Evolutionary conservation across 2,888 invertebrate species (phyloP), one percentile per base, ranked within the genome.

Genomic region (Callinectes sapidus): DNA sequence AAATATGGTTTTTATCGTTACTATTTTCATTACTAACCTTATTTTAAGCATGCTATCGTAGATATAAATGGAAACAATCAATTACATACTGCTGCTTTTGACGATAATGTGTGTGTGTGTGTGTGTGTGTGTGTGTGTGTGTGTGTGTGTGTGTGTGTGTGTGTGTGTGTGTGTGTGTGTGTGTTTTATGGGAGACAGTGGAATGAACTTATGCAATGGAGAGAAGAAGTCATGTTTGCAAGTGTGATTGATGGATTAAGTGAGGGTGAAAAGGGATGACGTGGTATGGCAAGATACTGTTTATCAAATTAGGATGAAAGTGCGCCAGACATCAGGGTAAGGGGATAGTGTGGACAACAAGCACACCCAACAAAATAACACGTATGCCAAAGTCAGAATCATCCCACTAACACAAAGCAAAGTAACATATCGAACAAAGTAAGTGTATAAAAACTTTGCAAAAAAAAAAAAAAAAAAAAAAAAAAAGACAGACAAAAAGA

Each of bases 81-180:
- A 71, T 23, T 71, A 71, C n/a, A 81, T 81, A 81, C 81, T 81
- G 81, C 81, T 81, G 81, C 42, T 87, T 87, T 23, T 18, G 87
- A 87, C 87, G 87, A 54, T 87, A 48, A 87, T 85, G 39, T 85
- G 85, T 86, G 86, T 86, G 86, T 18, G 86, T 86, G 86, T 86
- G 86, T 86, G 39, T 42, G 39, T 86, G 86, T 86, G 86, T 39
- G 42, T 48, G 86, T 42, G 86, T 39, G 86, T 86, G 42, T 42
- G 86, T 35, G 23, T 86, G 35, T 86, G 86, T 86, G 86, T 87
- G 87, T 87, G 87, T 48, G 87, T 48, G 87, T 81, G 81, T 35
- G 81, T 81, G 81, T 81, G 81, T 35, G 81, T 81, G 81, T 81
- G 87, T 87, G 87, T 87, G 87, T 87, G 87, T 87, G 87, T 87